Percentiles rank a stretch among this genome's conserved stretches.
phyloP scores from a whole-genome alignment of 2,113 vertebrate species.

The Procapra przewalskii region DNA sequence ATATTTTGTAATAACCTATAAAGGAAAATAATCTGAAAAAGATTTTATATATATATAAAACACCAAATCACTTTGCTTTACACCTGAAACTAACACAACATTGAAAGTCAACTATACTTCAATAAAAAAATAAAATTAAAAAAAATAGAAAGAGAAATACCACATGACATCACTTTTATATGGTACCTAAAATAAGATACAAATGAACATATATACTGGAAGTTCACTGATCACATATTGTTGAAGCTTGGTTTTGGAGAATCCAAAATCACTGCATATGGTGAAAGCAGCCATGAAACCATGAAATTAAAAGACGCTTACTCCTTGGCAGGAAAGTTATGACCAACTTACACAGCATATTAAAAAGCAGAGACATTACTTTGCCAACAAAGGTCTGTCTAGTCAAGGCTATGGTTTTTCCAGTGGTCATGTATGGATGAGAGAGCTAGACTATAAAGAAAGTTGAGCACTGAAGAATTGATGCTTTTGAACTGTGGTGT shows the following conservation, averaged over 20 bases:
- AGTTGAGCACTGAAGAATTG: not conserved
- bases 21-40: not conserved
- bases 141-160: not conserved
- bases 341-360: not conserved
- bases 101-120: not conserved
- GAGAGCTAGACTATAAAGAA: not conserved
- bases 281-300: not conserved
- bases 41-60: not conserved
- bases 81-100: not conserved
- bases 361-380: not conserved
- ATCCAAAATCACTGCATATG: not conserved
- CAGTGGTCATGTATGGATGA: not conserved
- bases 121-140: not conserved
- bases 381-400: not conserved
- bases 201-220: not conserved
- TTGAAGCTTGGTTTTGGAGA: not conserved
- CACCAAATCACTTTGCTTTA: not conserved
- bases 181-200: not conserved
- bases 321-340: not conserved
- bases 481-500: not conserved
- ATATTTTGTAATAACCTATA: not conserved
- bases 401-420: not conserved
- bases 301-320: not conserved
- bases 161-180: not conserved
- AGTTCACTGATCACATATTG: not conserved